A percentile compares a stretch with the other conserved stretches of the same genome.
These are phyloP conservation scores for Paramisgurnus dabryanus DNA, from an alignment of 2,113 vertebrate genomes.

Conservation along the genomic window DNA sequence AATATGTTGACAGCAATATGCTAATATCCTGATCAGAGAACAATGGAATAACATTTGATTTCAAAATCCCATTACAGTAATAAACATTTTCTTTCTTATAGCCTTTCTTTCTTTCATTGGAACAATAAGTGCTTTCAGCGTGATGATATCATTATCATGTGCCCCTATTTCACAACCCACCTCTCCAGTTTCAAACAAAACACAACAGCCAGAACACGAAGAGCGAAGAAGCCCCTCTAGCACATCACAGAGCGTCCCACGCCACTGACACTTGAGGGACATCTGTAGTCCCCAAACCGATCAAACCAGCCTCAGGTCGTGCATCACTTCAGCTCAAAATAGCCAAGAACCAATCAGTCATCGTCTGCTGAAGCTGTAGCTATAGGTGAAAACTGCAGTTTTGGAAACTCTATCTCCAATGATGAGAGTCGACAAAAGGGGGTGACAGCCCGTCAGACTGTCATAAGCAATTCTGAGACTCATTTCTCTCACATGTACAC, in stretches of 20 bases:
- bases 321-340: constrained; percentile 26
- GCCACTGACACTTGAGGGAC: not conserved
- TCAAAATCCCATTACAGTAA: constrained; percentile 8
- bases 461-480: constrained; percentile 36
- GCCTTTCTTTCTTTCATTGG: constrained; percentile 34
- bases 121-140: constrained; percentile 52
- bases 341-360: constrained; percentile 18
- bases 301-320: not conserved
- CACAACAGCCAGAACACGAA: constrained; percentile 36
- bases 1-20: not conserved
- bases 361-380: constrained; percentile 9
- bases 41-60: constrained; percentile 4
- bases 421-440: constrained; percentile 17
- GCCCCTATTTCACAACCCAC: constrained; percentile 42
- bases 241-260: not conserved
- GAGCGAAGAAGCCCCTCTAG: not conserved
- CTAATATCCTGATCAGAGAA: not conserved
- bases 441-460: constrained; percentile 37
- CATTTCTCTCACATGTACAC: constrained; percentile 22
- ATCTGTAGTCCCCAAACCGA: not conserved
- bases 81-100: not conserved
- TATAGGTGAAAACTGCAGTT: constrained; percentile 14
- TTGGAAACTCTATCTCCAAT: constrained; percentile 11
- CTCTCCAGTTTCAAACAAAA: constrained; percentile 16
- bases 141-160: constrained; percentile 54